Conservation (phyloP, 2,888 invertebrate species). For the Dendrolimus pini region DNA sequence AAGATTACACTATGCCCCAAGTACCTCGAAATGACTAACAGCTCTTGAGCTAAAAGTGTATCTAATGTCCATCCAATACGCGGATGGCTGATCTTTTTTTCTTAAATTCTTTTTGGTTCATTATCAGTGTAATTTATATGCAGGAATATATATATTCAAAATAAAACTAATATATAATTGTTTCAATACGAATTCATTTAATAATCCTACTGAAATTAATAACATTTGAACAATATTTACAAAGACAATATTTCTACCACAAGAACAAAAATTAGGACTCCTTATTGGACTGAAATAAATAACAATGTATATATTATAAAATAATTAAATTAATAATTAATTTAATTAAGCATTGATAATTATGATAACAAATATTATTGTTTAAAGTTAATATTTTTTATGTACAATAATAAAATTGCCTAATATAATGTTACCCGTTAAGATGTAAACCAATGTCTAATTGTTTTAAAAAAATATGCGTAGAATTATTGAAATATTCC, state of each 20-base stretch:
- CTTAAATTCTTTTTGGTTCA: too few relatives aligned
- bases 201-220: conserved; percentile 41
- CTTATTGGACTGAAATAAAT: conserved; percentile 56
- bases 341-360: neutral
- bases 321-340: too few relatives aligned
- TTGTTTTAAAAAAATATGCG: too few relatives aligned
- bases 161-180: conserved; percentile 18
- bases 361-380: neutral
- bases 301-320: conserved; percentile 36
- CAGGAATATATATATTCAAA: conserved; percentile 4
- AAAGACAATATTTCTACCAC: conserved; percentile 25
- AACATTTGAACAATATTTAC: conserved; percentile 60
- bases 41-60: too few relatives aligned
- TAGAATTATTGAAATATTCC: too few relatives aligned
- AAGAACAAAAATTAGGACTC: conserved; percentile 39
- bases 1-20: too few relatives aligned
- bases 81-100: too few relatives aligned
- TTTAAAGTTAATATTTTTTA: neutral
- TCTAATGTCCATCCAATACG: too few relatives aligned
- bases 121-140: too few relatives aligned
- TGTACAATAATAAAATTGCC: neutral
- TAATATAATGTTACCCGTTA: neutral
- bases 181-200: conserved; percentile 29
- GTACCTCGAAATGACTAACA: too few relatives aligned
- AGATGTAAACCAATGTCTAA: neutral